These are phyloP conservation scores for Drosophila tanythrix DNA, from an alignment of 2,888 invertebrate species.

Conservation along the genomic window DNA sequence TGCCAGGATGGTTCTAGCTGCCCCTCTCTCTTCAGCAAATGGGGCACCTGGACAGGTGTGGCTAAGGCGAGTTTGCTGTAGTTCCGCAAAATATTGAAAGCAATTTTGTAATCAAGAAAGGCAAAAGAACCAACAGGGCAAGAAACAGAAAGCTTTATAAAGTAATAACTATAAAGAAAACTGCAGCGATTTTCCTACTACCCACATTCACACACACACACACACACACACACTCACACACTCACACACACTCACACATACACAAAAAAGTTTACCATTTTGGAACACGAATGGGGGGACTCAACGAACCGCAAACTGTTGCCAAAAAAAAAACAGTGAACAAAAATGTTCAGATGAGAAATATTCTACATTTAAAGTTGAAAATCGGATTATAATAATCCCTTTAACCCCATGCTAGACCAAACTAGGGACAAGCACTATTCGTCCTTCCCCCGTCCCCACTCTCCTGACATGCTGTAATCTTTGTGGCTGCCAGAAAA, in stretches of 20 bases:
- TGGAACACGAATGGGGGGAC: neutral
- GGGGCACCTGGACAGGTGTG: constrained; percentile 60
- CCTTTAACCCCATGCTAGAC: constrained; percentile 35
- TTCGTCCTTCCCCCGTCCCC: constrained; percentile 6
- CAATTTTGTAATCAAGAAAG: constrained; percentile 75
- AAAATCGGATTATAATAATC: constrained; percentile 80
- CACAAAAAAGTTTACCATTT: constrained; percentile 30
- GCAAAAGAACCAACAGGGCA: constrained; percentile 33
- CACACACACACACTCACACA: constrained; percentile 1
- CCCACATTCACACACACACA: neutral
- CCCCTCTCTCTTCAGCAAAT: neutral
- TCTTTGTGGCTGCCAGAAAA: constrained; percentile 62
- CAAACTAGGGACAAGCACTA: constrained; percentile 4
- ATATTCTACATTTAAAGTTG: constrained; percentile 64
- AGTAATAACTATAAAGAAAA: constrained; percentile 79
- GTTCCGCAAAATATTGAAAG: constrained; percentile 70
- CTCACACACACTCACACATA: neutral
- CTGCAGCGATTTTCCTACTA: constrained; percentile 64
- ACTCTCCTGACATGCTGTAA: constrained; percentile 62
- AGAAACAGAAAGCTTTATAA: constrained; percentile 65
- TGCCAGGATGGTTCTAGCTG: constrained; percentile 30
- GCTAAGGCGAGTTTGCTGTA: constrained; percentile 60
- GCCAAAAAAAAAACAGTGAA: constrained; percentile 24
- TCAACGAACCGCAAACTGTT: constrained; percentile 48
- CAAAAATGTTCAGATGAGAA: constrained; percentile 45